Evolutionary conservation across 2,888 invertebrate species (phyloP).

Genomic region (Nineta flava): DNA sequence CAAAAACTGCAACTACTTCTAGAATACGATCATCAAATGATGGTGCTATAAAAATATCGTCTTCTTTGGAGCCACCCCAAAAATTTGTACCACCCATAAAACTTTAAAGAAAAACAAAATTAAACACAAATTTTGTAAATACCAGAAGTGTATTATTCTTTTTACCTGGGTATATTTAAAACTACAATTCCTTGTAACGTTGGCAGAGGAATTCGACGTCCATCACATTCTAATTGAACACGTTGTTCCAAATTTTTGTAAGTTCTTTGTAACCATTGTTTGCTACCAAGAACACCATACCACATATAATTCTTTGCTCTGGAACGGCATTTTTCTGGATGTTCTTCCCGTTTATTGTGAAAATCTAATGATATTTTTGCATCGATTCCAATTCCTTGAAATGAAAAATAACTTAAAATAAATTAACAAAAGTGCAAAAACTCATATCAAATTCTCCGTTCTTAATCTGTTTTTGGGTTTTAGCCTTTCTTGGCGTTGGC

Average conservation of each 20-base stretch:
- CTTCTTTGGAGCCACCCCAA: slow-evolving; percentile 89
- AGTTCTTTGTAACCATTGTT: slow-evolving; percentile 73
- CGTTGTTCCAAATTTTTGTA: slow-evolving; percentile 92
- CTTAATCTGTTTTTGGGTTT: too few relatives aligned
- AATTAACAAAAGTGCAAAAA: not conserved
- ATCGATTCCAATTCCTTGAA: slow-evolving; percentile 74
- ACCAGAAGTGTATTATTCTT: not conserved
- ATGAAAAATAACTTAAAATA: not conserved
- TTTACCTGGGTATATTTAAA: slow-evolving; percentile 80
- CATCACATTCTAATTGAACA: slow-evolving; percentile 91
- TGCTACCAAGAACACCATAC: slow-evolving; percentile 70
- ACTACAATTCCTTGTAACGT: slow-evolving; percentile 94
- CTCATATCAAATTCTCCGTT: too few relatives aligned
- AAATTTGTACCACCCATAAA: slow-evolving; percentile 98
- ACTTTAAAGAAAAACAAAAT: slow-evolving; percentile 32
- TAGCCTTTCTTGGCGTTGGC: too few relatives aligned
- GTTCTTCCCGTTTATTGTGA: slow-evolving; percentile 91
- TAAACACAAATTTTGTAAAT: not conserved
- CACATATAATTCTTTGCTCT: slow-evolving; percentile 94
- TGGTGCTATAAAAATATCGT: slow-evolving; percentile 81
- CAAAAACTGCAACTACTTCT: slow-evolving; percentile 96
- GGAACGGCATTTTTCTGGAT: slow-evolving; percentile 90
- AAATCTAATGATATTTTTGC: slow-evolving; percentile 95
- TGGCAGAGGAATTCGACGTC: slow-evolving; percentile 85
- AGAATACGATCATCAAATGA: slow-evolving; percentile 91